phyloP scores from a whole-genome alignment of 2,888 invertebrate genomes.

The Thysanoteuthis rhombus region DNA sequence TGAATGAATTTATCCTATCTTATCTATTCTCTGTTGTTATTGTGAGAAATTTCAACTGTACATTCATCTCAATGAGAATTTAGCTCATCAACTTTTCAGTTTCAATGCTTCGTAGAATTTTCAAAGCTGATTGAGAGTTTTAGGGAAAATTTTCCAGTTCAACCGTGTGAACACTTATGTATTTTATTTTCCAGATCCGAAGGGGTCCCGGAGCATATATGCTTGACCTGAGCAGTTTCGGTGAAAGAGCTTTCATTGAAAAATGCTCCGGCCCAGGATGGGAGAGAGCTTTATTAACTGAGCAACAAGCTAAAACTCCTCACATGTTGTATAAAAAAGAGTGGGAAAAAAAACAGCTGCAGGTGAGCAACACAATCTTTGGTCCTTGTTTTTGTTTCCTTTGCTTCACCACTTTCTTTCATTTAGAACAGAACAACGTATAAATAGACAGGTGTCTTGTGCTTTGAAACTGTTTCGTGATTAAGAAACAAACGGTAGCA shows the following conservation, averaged over 20 bases:
- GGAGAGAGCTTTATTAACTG: constrained; percentile 63
- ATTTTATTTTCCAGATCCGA: constrained; percentile 38
- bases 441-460: no score
- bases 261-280: constrained; percentile 63
- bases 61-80: no score
- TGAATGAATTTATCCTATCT: no score
- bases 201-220: constrained; percentile 64
- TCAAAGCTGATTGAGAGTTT: not conserved
- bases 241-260: constrained; percentile 51
- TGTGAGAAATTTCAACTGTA: no score
- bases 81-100: no score
- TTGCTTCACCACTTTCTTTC: no score
- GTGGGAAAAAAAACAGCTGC: constrained; percentile 61
- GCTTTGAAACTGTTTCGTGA: no score
- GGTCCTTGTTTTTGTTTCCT: not conserved
- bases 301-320: constrained; percentile 62
- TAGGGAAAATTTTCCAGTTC: not conserved
- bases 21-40: no score
- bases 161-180: not conserved
- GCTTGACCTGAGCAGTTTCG: constrained; percentile 58
- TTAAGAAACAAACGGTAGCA: no score
- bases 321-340: constrained; percentile 66
- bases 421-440: no score
- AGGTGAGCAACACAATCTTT: constrained; percentile 49
- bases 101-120: no score